Evolutionary conservation across 1,140 invertebrate species (phyloP), one percentile per base, ranked within the genome.

Genomic region (Wiebesia pumilae): DNA sequence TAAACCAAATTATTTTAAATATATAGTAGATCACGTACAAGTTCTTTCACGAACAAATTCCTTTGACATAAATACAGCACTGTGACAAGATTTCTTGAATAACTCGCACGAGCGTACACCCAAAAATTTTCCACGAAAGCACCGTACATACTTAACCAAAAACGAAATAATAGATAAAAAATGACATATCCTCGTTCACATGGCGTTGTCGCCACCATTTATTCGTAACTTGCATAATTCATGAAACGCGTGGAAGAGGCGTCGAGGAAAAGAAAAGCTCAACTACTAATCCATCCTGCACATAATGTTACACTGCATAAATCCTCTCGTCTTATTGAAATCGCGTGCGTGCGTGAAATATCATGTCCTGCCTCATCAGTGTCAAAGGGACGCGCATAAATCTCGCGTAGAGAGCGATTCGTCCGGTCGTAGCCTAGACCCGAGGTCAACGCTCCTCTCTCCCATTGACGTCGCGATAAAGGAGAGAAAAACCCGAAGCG

Each of bases 251-350:
- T 27, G 54, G 14, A 35, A 10, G 77, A 27, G 40, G 30, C 4
- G 27, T 35, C 65, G 35, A 75, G 77, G 27, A 51, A 51, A 62
- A n/a, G 82, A 43, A 51, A 75, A 21, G 24, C 62, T 43, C 54
- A n/a, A 47, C 21, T 30, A 27, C 40, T 58, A 75, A 79, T 83
- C 80, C 24, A 62, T 71, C 58, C 24, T 33, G 67, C 16, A 19
- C 73, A 51, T 30, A 71, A 38, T 19, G 3, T 33, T n/a, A 51
- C 73, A 77, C 73, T 71, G 69, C 40, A 71, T 71, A 71, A 77
- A 71, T 83, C 38, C 85, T 81, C 86, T 62, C 67, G 81, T 47
- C 80, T 62, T 80, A 83, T 88, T 85, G 83, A 85, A 79, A 77
- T 75, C 78, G 30, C 7, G 73, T 7, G 43, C 69, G 65, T 47